phyloP scores from a whole-genome alignment of 2,888 invertebrate genomes.

The Zelleria hepariella region DNA sequence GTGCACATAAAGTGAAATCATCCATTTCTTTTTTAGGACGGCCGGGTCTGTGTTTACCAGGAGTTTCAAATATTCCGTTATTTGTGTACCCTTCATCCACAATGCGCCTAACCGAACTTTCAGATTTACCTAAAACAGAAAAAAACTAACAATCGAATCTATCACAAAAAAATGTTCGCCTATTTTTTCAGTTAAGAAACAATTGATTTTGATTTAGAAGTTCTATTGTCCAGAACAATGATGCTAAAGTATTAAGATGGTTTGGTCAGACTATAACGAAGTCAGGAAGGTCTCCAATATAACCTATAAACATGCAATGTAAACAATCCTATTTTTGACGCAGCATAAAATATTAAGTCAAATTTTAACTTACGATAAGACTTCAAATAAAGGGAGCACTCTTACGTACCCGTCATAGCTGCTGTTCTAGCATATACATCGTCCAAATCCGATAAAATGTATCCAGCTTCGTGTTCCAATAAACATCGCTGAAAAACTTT shows the following conservation, averaged over 20 bases:
- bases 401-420: background rate
- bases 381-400: background rate
- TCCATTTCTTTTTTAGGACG: constrained; percentile 6
- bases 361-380: background rate
- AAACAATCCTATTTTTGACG: background rate
- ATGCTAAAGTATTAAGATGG: background rate
- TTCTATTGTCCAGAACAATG: background rate
- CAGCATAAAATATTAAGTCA: background rate
- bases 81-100: too few relatives aligned
- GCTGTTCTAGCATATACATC: background rate
- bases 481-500: background rate
- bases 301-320: background rate
- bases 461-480: background rate
- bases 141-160: too few relatives aligned
- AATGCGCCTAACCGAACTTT: too few relatives aligned
- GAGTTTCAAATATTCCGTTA: background rate
- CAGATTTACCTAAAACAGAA: too few relatives aligned
- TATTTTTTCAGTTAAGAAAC: too few relatives aligned
- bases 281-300: background rate
- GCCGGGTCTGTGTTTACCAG: constrained; percentile 4
- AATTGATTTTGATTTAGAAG: background rate
- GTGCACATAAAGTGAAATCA: constrained; percentile 7
- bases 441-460: background rate
- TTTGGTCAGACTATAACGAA: background rate
- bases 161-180: too few relatives aligned